Evolutionary conservation across 2,888 invertebrate genomes (phyloP).

Genomic region (Hypercompe scribonia): DNA sequence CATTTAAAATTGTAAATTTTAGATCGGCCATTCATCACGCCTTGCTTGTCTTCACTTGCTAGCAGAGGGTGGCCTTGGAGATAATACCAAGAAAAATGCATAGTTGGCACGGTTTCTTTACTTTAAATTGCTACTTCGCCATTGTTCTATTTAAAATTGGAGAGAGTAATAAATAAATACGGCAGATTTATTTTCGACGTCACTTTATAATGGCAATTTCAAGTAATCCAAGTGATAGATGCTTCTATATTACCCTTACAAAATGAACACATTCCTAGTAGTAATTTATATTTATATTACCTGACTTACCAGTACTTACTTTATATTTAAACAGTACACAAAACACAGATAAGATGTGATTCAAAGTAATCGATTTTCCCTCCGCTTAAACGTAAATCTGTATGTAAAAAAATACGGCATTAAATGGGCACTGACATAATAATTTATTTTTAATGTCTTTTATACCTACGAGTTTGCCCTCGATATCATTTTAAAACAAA

Average conservation of each 20-base stretch:
- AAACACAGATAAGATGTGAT: background rate
- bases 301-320: too few species aligned
- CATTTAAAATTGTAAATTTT: conserved; percentile 75
- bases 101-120: conserved; percentile 33
- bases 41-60: conserved; percentile 45
- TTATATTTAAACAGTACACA: background rate
- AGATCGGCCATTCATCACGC: conserved; percentile 67
- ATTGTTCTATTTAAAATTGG: conserved; percentile 29
- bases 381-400: too few species aligned
- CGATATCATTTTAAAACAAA: too few species aligned
- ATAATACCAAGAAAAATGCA: conserved; percentile 34
- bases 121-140: conserved; percentile 21
- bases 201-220: too few species aligned
- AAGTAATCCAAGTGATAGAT: too few species aligned
- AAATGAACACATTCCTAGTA: background rate
- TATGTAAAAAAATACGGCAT: too few species aligned
- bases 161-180: conserved; percentile 2
- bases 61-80: conserved; percentile 49
- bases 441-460: too few species aligned
- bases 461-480: too few species aligned
- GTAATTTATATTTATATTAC: background rate
- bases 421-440: background rate
- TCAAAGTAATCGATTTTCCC: background rate
- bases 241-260: background rate
- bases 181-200: background rate